phyloP scores from a whole-genome alignment of 1,140 invertebrate genomes.

The Pogonus chalceus region DNA sequence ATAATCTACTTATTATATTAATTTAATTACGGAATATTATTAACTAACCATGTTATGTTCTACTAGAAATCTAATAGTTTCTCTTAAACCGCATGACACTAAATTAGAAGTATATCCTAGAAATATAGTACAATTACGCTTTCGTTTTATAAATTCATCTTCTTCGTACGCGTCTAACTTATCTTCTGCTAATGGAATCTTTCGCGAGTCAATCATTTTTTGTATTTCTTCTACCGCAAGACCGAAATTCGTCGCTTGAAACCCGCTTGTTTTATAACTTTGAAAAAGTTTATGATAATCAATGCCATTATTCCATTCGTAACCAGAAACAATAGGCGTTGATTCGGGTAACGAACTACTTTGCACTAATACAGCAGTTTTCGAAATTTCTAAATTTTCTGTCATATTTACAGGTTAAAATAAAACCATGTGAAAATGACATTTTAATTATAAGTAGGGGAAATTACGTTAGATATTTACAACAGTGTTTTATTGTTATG shows the following conservation, averaged over 20 bases:
- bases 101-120: constrained; percentile 97
- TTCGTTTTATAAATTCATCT: constrained; percentile 69
- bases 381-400: constrained; percentile 37
- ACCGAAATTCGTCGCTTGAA: constrained; percentile 95
- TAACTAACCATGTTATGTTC: constrained; percentile 73
- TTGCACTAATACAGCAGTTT: constrained; percentile 54
- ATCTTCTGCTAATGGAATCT: constrained; percentile 52
- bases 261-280: constrained; percentile 74
- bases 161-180: constrained; percentile 56
- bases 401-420: too few relatives aligned
- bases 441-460: too few relatives aligned
- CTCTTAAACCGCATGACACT: constrained; percentile 87
- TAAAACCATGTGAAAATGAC: too few relatives aligned
- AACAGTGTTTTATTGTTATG: too few relatives aligned
- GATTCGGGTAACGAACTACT: constrained; percentile 47
- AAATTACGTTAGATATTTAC: too few relatives aligned
- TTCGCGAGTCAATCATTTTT: constrained; percentile 74
- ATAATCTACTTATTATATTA: constrained; percentile 12
- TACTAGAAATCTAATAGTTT: constrained; percentile 81
- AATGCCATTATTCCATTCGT: constrained; percentile 89
- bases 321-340: constrained; percentile 60
- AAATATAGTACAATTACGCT: constrained; percentile 89
- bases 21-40: too few relatives aligned
- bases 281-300: constrained; percentile 78
- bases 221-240: constrained; percentile 84